Evolutionary conservation across 2,113 vertebrate species (phyloP).

Genomic region (Chrysochloris asiatica): DNA sequence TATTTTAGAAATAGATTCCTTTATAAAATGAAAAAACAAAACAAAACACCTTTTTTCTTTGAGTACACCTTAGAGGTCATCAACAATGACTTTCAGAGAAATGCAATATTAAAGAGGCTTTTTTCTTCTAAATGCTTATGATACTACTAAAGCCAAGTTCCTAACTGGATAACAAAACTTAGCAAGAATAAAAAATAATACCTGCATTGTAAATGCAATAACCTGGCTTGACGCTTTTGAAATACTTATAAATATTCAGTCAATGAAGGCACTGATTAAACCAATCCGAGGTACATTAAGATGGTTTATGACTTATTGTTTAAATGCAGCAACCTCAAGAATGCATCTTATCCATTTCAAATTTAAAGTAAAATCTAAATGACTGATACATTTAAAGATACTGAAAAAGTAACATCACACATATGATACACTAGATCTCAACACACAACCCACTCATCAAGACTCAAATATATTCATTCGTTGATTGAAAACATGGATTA

Average conservation of each 20-base stretch:
- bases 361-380: slow-evolving; percentile 72
- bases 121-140: slow-evolving; percentile 31
- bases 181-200: slow-evolving; percentile 45
- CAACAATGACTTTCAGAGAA: background rate
- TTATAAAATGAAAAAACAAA: slow-evolving; percentile 36
- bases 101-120: background rate
- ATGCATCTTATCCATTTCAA: slow-evolving; percentile 70
- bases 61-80: background rate
- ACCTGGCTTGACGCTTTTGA: background rate
- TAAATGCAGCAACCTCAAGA: slow-evolving; percentile 42
- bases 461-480: background rate
- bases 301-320: slow-evolving; percentile 52
- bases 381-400: slow-evolving; percentile 70
- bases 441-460: background rate
- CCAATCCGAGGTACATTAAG: slow-evolving; percentile 68
- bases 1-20: slow-evolving; percentile 7
- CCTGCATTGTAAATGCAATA: background rate
- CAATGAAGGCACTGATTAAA: slow-evolving; percentile 50
- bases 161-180: slow-evolving; percentile 42
- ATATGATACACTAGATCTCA: slow-evolving; percentile 4
- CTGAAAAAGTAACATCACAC: slow-evolving; percentile 60
- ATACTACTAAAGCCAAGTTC: accelerated
- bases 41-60: background rate
- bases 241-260: slow-evolving; percentile 69
- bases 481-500: background rate